Evolutionary conservation across 2,888 invertebrate genomes (phyloP).

Genomic region (Andrena bicolor): DNA sequence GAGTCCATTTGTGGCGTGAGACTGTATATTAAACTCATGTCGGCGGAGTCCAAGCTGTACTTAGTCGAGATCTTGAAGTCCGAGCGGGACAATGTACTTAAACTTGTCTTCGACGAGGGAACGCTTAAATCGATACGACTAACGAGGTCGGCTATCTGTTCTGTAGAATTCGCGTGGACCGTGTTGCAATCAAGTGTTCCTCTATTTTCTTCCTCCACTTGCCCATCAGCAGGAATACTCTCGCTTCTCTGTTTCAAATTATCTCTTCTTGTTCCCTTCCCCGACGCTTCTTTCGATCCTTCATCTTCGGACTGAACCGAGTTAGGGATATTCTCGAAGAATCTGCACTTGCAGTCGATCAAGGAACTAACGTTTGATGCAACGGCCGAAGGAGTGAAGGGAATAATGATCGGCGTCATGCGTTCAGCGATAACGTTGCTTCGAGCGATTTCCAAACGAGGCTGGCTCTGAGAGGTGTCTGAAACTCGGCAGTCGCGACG

Average conservation of each 20-base stretch:
- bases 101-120: slow-evolving; percentile 66
- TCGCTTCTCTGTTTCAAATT: not conserved
- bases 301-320: not conserved
- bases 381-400: slow-evolving; percentile 31
- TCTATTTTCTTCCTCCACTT: not conserved
- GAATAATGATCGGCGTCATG: slow-evolving; percentile 68
- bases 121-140: slow-evolving; percentile 73
- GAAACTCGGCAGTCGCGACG: not conserved
- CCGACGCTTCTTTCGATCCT: not conserved
- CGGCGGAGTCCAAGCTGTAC: slow-evolving; percentile 76
- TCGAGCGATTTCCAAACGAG: slow-evolving; percentile 73
- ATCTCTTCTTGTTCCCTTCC: not conserved
- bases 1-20: slow-evolving; percentile 73
- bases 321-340: not conserved
- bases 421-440: slow-evolving; percentile 71
- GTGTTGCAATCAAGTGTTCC: not conserved
- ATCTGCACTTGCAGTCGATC: not conserved
- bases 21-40: slow-evolving; percentile 80
- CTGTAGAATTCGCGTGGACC: not conserved
- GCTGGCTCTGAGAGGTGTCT: slow-evolving; percentile 51
- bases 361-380: not conserved
- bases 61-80: slow-evolving; percentile 70
- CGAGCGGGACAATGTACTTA: slow-evolving; percentile 67
- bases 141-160: slow-evolving; percentile 67
- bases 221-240: not conserved